Percentiles rank a stretch among this genome's conserved stretches.
Conservation (phyloP, 2,797 vertebrate genomes). For the Eleutherodactylus coqui region DNA sequence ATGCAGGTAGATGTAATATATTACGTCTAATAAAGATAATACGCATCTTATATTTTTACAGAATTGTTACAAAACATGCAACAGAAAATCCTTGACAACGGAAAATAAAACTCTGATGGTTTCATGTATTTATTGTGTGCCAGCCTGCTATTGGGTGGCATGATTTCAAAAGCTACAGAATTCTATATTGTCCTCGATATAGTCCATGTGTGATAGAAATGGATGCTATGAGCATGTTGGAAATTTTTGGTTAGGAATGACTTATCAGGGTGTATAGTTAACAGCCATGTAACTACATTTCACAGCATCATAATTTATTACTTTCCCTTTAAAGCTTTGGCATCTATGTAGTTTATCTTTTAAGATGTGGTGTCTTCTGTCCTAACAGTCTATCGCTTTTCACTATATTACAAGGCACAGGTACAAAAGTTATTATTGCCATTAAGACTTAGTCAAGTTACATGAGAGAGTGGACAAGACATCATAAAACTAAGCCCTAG, state of each 20-base stretch:
- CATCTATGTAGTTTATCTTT: neutral
- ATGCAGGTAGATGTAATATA: constrained; percentile 43
- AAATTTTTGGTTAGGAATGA: neutral
- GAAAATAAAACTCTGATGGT: neutral
- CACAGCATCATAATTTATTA: neutral
- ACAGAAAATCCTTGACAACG: neutral
- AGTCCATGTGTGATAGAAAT: neutral
- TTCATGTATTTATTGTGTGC: neutral
- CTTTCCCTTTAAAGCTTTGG: neutral
- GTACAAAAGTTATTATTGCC: constrained; percentile 22
- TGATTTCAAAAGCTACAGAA: neutral
- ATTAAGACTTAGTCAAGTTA: constrained; percentile 8
- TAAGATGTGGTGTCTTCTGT: neutral
- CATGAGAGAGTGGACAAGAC: neutral
- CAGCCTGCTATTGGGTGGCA: neutral
- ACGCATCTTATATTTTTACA: neutral
- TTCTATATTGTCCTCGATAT: neutral
- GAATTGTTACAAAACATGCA: neutral
- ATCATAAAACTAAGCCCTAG: neutral
- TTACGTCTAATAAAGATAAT: constrained; percentile 30
- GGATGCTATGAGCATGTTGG: neutral
- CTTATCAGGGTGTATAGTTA: neutral
- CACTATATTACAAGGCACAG: neutral
- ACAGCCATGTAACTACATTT: neutral
- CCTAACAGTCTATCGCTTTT: neutral